Conservation (phyloP, 2,113 vertebrate species). For the Sterrhoptilus dennistouni region DNA sequence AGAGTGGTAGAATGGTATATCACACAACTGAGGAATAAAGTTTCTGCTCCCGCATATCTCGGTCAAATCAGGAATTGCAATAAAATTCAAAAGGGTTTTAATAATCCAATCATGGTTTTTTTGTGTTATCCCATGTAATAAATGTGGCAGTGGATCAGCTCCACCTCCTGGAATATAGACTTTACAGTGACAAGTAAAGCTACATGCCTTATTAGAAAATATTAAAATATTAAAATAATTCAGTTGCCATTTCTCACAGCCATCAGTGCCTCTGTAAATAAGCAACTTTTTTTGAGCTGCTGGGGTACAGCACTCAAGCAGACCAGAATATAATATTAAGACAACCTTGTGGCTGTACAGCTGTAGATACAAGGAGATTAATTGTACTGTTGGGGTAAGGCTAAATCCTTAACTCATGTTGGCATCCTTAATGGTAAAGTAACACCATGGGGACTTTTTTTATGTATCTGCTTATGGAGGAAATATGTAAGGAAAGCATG, state of each 20-base stretch:
- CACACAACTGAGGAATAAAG: background rate
- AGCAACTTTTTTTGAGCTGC: background rate
- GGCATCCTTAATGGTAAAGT: background rate
- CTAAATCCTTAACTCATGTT: background rate
- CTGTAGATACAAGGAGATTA: background rate
- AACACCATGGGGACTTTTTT: background rate
- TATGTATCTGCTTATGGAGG: background rate
- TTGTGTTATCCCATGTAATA: background rate
- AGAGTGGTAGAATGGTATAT: background rate
- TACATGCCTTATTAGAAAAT: background rate
- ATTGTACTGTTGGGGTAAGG: background rate
- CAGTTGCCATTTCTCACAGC: background rate
- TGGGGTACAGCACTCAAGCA: background rate
- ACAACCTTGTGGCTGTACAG: background rate
- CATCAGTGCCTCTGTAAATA: background rate
- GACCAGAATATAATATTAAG: background rate
- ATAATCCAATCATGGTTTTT: background rate
- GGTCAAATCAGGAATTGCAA: background rate
- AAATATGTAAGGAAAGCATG: background rate
- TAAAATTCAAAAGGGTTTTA: background rate
- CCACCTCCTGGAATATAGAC: background rate
- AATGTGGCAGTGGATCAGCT: background rate
- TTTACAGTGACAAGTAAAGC: background rate
- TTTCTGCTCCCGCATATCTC: background rate
- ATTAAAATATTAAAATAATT: background rate